These are phyloP conservation scores for Sebastes iracundus DNA, from an alignment of 2,797 vertebrate genomes.

Conservation along the genomic window DNA sequence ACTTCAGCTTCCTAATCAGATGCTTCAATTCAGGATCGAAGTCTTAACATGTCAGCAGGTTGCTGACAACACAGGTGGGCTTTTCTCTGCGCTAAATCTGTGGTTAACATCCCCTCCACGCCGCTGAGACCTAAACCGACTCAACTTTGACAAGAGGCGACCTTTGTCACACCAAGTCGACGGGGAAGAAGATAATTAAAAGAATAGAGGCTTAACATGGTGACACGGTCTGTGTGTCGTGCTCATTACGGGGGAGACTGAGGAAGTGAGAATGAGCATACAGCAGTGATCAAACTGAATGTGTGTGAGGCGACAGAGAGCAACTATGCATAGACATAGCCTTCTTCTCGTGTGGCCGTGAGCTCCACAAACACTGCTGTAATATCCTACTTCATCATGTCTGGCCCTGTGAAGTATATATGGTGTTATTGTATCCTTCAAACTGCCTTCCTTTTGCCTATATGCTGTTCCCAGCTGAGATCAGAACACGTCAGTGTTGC, in stretches of 20 bases:
- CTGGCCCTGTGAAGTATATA: not conserved
- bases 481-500: conserved; percentile 24
- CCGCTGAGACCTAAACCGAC: not conserved
- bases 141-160: conserved; percentile 17
- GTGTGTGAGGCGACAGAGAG: not conserved
- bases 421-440: not conserved
- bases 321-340: not conserved
- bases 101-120: conserved; percentile 8
- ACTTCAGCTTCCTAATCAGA: not conserved
- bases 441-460: not conserved
- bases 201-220: conserved; percentile 24
- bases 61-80: conserved; percentile 2
- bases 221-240: conserved; percentile 11
- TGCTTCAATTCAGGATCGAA: not conserved
- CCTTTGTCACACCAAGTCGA: conserved; percentile 1
- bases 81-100: conserved; percentile 12
- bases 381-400: not conserved
- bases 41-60: not conserved
- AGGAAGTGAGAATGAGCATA: not conserved
- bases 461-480: not conserved
- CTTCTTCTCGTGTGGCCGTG: not conserved
- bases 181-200: conserved; percentile 39
- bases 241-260: conserved; percentile 46
- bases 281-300: not conserved
- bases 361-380: not conserved